These are phyloP conservation scores for Epinotia brunnichana DNA, from an alignment of 2,888 invertebrate species.

Conservation along the genomic window DNA sequence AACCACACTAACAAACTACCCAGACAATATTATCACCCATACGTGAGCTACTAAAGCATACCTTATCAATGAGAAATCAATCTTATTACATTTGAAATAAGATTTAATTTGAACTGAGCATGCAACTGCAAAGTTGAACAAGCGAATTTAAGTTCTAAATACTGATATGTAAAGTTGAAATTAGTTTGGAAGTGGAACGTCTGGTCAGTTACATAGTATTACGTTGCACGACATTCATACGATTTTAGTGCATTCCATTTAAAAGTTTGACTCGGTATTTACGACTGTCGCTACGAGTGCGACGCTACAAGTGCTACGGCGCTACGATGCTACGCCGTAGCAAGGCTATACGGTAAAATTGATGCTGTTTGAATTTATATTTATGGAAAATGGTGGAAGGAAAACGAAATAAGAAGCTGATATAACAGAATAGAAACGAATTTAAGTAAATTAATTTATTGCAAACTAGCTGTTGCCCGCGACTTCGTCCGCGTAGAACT, in stretches of 20 bases:
- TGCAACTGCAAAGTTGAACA: neutral
- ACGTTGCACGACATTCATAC: slow-evolving; percentile 18
- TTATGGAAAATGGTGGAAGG: too few species aligned
- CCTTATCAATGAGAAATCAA: neutral
- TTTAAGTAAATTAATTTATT: too few species aligned
- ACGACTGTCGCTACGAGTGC: slow-evolving; percentile 5
- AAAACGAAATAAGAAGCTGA: too few species aligned
- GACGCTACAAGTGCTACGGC: slow-evolving; percentile 3
- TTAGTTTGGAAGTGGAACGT: neutral
- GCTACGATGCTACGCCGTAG: slow-evolving; percentile 20
- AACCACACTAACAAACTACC: slow-evolving; percentile 25
- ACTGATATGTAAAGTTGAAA: neutral
- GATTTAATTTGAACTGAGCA: neutral
- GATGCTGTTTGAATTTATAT: too few species aligned
- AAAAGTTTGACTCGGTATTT: slow-evolving; percentile 27
- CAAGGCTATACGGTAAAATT: neutral
- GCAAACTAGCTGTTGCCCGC: too few species aligned
- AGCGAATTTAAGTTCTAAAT: neutral
- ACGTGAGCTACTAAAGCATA: slow-evolving; percentile 25
- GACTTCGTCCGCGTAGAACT: too few species aligned
- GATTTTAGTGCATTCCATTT: slow-evolving; percentile 31
- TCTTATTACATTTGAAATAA: neutral
- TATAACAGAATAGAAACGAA: too few species aligned
- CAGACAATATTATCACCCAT: slow-evolving; percentile 33
- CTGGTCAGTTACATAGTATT: slow-evolving; percentile 23